A percentile compares a stretch with the other conserved stretches of the same genome.
Evolutionary conservation across 2,113 vertebrate genomes (phyloP).

Genomic region (Dinomys branickii): DNA sequence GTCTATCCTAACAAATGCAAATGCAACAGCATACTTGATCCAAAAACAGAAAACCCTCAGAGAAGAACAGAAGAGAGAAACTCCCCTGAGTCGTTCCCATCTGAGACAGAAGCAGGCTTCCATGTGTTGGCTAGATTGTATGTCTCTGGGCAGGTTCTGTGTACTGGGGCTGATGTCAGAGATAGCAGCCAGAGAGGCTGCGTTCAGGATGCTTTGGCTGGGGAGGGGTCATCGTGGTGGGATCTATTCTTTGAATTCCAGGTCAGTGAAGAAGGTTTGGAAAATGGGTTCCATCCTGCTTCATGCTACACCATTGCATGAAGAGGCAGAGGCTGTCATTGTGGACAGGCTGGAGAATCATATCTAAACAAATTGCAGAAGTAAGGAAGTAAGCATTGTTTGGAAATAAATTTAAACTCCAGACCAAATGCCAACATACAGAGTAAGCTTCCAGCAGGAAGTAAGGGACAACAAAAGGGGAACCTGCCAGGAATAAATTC

Average conservation of each 20-base stretch:
- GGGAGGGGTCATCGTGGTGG: too few relatives aligned
- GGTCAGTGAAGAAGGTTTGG: constrained; percentile 59
- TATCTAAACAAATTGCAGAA: constrained; percentile 63
- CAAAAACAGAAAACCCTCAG: neutral
- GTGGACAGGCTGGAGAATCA: constrained; percentile 38
- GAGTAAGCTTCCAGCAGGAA: constrained; percentile 44
- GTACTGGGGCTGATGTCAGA: constrained; percentile 46
- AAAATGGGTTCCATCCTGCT: constrained; percentile 68
- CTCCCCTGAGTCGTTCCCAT: neutral
- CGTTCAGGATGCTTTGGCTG: neutral
- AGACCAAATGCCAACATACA: constrained; percentile 55
- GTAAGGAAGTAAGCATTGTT: constrained; percentile 29
- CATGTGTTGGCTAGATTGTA: constrained; percentile 64
- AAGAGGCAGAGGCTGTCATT: constrained; percentile 7
- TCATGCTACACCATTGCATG: neutral
- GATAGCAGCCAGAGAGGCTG: constrained; percentile 8
- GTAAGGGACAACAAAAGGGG: neutral
- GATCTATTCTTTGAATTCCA: constrained; percentile 69
- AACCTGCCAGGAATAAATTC: neutral
- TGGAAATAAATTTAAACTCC: constrained; percentile 39
- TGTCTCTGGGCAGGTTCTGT: neutral
- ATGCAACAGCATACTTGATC: neutral
- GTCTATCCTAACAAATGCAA: neutral
- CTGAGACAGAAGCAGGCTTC: neutral
- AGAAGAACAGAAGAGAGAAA: neutral